These are phyloP conservation scores for Plutomurus gul DNA, from an alignment of 1,140 invertebrate species.

Conservation along the genomic window DNA sequence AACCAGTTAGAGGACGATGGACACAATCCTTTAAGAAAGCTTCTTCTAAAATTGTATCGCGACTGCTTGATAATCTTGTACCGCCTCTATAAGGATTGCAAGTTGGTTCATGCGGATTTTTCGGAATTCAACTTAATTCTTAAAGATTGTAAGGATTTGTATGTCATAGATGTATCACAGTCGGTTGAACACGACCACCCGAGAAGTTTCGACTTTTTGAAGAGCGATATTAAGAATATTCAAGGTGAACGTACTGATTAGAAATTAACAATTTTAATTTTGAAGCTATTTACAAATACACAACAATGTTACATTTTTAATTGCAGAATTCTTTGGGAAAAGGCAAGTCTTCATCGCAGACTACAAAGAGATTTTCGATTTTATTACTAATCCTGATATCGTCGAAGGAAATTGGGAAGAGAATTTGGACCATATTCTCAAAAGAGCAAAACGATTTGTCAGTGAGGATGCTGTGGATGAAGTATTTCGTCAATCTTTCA, in stretches of 20 bases:
- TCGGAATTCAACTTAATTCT: constrained; percentile 85
- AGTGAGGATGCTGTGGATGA: constrained; percentile 70
- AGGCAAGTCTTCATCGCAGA: constrained; percentile 86
- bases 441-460: constrained; percentile 66
- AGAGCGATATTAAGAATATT: constrained; percentile 94
- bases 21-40: constrained; percentile 1
- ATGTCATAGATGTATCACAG: constrained; percentile 97
- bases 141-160: constrained; percentile 77
- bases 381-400: constrained; percentile 88
- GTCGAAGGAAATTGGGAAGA: constrained; percentile 80
- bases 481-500: constrained; percentile 92
- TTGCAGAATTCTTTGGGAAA: constrained; percentile 86
- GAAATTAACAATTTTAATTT: not conserved
- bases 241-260: constrained; percentile 60
- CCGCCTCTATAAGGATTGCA: constrained; percentile 88
- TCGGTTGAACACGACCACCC: constrained; percentile 98
- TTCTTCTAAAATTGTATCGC: constrained; percentile 71
- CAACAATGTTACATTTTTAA: constrained; percentile 23
- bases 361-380: constrained; percentile 91
- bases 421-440: constrained; percentile 73
- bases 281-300: not conserved
- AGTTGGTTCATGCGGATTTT: constrained; percentile 94
- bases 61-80: constrained; percentile 90
- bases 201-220: constrained; percentile 88
- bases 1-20: not conserved